Conservation (phyloP, 2,888 invertebrate genomes). For the Eupithecia tripunctaria region DNA sequence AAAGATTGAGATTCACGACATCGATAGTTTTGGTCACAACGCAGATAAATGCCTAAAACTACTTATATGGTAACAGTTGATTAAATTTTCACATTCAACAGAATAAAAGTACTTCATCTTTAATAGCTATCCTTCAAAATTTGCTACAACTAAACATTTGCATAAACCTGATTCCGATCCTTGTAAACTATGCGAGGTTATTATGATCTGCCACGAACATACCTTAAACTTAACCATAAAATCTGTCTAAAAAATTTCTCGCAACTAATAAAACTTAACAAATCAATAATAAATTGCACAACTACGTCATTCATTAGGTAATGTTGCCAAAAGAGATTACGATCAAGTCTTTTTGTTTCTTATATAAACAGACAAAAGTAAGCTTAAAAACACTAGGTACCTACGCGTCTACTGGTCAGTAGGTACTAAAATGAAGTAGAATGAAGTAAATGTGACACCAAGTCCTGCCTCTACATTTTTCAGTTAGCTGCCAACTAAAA, state of each 20-base stretch:
- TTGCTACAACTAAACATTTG: not conserved
- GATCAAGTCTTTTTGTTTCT: slow-evolving; percentile 38
- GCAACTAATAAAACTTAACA: slow-evolving; percentile 10
- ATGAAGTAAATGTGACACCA: not conserved
- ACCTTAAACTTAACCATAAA: not conserved
- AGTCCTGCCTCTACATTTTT: not conserved
- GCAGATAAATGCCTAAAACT: slow-evolving; percentile 31
- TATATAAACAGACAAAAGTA: slow-evolving; percentile 21
- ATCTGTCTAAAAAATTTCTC: not conserved
- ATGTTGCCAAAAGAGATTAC: slow-evolving; percentile 42
- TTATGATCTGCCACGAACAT: slow-evolving; percentile 24
- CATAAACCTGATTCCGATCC: not conserved
- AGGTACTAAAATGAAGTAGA: not conserved
- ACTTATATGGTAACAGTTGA: slow-evolving; percentile 24
- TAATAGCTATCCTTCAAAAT: not conserved
- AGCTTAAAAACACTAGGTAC: not conserved
- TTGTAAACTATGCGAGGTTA: not conserved
- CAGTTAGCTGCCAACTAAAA: not conserved
- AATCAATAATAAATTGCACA: slow-evolving; percentile 23
- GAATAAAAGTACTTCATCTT: not conserved
- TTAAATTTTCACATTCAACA: slow-evolving; percentile 13
- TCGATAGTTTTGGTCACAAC: slow-evolving; percentile 32
- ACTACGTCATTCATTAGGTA: slow-evolving; percentile 15
- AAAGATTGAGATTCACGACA: slow-evolving; percentile 35
- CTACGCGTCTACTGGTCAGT: not conserved